Conservation (phyloP, 2,888 invertebrate species). For the Thymelicus lineola region DNA sequence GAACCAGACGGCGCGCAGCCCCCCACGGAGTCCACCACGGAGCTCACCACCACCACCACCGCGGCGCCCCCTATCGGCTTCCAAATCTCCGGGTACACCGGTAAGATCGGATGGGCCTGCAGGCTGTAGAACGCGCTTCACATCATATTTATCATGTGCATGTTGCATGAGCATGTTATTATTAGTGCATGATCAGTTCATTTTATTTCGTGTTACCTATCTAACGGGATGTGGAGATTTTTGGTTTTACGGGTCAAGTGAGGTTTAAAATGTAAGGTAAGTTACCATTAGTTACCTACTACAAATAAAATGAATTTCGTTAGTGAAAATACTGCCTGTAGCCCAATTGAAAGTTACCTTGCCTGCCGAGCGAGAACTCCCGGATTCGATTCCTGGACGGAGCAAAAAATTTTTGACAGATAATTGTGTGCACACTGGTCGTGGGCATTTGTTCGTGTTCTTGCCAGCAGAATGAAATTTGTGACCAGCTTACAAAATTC, state of each 20-base stretch:
- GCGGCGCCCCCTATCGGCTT: constrained; percentile 49
- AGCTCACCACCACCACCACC: constrained; percentile 46
- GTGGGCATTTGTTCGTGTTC: no score
- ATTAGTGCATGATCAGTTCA: constrained; percentile 42
- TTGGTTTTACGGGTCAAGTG: background rate
- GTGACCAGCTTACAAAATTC: no score
- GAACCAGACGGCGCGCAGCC: constrained; percentile 83
- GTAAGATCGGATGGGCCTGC: constrained; percentile 59
- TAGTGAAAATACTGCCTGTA: no score
- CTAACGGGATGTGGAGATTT: background rate
- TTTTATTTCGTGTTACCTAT: constrained; percentile 7
- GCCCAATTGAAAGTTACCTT: no score
- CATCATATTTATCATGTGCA: constrained; percentile 4
- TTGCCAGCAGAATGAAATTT: no score
- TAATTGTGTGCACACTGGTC: no score
- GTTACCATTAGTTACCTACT: background rate
- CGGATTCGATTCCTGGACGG: no score
- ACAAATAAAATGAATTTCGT: no score
- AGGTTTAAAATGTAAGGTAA: background rate
- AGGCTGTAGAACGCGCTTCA: constrained; percentile 26
- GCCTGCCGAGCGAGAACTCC: no score
- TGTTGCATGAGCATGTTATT: constrained; percentile 46
- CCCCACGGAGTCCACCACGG: constrained; percentile 53
- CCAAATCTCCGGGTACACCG: constrained; percentile 56
- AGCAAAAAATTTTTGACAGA: no score